Base-by-base conservation (phyloP, 2,113 vertebrate genomes). In the Marmota flaviventris region DNA sequence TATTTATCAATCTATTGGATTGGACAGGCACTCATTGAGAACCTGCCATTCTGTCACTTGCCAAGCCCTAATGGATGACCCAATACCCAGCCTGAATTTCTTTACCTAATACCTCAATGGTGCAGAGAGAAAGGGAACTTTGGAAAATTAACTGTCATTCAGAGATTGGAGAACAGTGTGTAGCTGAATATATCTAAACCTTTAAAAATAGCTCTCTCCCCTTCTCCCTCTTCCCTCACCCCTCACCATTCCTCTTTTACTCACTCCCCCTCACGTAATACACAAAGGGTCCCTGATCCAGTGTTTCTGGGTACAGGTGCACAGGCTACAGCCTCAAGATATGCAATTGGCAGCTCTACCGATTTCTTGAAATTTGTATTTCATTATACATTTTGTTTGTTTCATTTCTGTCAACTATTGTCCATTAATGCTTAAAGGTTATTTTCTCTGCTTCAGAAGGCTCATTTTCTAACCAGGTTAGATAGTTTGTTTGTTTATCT, bases 371-470 rank as follows among this genome's bases (percentile, higher is more conserved):
- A 56, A 17, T 79, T 91, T 89, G 3, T 77, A 17, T 84, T 79
- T 34, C 32, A 63, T 56, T 53, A 65, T 20, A 70, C 34, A 77
- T 51, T 70, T 70, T 88, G 0, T 89, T 45, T 79, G 2, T 45
- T 94, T 86, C 53, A 83, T 97, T 93, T 61, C 0, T 9, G 39
- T 77, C 67, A 73, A 75, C 29, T 72, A 69, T 45, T 95, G 95
- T 63, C n/a, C 20, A 48, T 42, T 32, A 87, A 58, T 91, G 34
- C 39, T 78, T 63, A 72, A 88, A 83, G 24, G 25, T 72, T 61
- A 76, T 45, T 96, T 20, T 72, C 9, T 92, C 29, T 93, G 8
- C 20, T 94, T 8, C 5, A 67, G 3, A 22, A 67, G n/a, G 8
- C 11, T 84, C 3, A 65, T 89, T 89, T 93, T 77, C 79, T 94